Percentiles rank a stretch among this genome's conserved stretches.
phyloP scores from a whole-genome alignment of 2,888 invertebrate species.

The Sepioteuthis lessoniana region DNA sequence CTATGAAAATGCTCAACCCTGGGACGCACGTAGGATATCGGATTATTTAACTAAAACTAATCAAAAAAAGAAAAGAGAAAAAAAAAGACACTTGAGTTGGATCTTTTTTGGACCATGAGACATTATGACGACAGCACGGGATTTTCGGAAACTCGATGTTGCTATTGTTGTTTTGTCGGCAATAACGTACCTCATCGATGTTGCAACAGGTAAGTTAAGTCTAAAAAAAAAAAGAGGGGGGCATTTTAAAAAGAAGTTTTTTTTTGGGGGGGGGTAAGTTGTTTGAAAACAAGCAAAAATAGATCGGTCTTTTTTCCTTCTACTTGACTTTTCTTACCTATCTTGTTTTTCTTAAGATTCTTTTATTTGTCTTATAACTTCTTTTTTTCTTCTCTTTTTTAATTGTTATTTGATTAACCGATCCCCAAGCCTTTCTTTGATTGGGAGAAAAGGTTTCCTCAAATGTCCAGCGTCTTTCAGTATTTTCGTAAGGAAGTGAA shows the following conservation, averaged over 20 bases:
- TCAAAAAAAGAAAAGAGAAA: background rate
- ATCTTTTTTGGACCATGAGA: constrained; percentile 25
- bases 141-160: constrained; percentile 54
- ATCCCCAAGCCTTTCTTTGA: too few relatives aligned
- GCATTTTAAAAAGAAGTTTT: background rate
- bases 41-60: background rate
- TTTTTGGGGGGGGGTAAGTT: too few relatives aligned
- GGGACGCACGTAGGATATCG: background rate
- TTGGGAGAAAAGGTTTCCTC: too few relatives aligned
- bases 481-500: too few relatives aligned
- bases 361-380: too few relatives aligned
- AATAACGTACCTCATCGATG: constrained; percentile 61
- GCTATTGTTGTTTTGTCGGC: constrained; percentile 59
- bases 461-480: too few relatives aligned
- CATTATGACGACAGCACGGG: background rate
- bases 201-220: constrained; percentile 59
- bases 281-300: too few relatives aligned
- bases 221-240: background rate
- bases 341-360: too few relatives aligned
- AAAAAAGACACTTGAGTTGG: background rate
- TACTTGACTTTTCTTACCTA: too few relatives aligned
- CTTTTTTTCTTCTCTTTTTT: too few relatives aligned
- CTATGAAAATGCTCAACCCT: background rate
- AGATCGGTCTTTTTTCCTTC: too few relatives aligned
- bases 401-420: too few relatives aligned